Percentiles rank a stretch among this genome's conserved stretches.
These are phyloP conservation scores for Bagarius yarrelli DNA, from an alignment of 2,113 vertebrate species.

Conservation along the genomic window DNA sequence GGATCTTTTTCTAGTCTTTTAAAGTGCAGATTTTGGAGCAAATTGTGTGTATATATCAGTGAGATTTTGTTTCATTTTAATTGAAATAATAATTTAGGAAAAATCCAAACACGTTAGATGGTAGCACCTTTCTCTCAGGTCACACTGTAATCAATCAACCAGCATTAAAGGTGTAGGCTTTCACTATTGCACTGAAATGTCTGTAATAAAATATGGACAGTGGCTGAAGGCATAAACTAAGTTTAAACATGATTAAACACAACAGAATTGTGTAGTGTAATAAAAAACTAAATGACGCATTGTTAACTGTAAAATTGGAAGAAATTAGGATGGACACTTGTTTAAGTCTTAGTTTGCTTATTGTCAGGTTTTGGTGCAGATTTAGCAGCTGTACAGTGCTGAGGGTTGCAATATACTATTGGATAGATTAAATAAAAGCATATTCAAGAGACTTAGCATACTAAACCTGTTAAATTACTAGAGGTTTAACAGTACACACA, in stretches of 20 bases:
- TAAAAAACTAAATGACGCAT: background rate
- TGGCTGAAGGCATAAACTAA: slow-evolving; percentile 36
- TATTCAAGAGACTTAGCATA: background rate
- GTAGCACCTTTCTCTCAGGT: background rate
- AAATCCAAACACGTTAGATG: background rate
- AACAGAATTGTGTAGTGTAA: slow-evolving; percentile 5
- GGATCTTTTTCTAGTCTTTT: slow-evolving; percentile 33
- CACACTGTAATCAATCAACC: background rate
- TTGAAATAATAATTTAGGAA: background rate
- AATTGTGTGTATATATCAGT: slow-evolving; percentile 17
- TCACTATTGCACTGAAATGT: slow-evolving; percentile 1
- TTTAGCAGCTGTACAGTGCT: too few species aligned
- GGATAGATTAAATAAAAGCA: background rate
- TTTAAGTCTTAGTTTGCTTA: slow-evolving; percentile 13
- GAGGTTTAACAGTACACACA: too few species aligned
- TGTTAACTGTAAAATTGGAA: background rate
- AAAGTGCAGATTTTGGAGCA: slow-evolving; percentile 20
- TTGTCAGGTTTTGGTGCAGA: slow-evolving; percentile 5
- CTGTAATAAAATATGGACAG: slow-evolving; percentile 48
- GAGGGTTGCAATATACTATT: background rate
- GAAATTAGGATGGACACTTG: background rate
- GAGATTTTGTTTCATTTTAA: background rate
- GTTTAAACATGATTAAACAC: slow-evolving; percentile 15
- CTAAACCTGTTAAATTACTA: background rate
- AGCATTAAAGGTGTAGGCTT: slow-evolving; percentile 12